Conservation (phyloP, 1,140 invertebrate genomes). For the Steinernema khuongi region DNA sequence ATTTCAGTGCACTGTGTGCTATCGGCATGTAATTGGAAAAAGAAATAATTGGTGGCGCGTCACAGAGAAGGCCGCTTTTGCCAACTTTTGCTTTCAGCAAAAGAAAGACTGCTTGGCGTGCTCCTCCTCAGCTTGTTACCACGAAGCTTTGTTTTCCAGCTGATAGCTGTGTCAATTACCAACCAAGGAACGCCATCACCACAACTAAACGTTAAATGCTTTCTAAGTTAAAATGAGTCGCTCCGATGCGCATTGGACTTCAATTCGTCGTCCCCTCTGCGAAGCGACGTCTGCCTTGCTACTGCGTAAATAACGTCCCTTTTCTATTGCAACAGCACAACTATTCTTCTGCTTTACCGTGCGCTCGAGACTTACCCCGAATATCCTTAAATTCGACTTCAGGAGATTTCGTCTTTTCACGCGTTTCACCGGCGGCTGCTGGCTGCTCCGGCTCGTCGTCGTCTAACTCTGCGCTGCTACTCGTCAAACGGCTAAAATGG, state of each 20-base stretch:
- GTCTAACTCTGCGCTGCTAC: neutral
- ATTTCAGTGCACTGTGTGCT: neutral
- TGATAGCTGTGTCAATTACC: slow-evolving; percentile 16
- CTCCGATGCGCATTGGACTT: neutral
- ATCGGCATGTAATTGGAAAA: slow-evolving; percentile 8
- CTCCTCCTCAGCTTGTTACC: neutral
- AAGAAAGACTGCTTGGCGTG: neutral
- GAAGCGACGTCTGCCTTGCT: too few relatives aligned
- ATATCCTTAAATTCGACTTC: too few relatives aligned
- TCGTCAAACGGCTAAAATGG: neutral
- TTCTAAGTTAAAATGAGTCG: slow-evolving; percentile 15
- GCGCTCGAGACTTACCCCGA: too few relatives aligned
- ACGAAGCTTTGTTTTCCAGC: slow-evolving; percentile 11
- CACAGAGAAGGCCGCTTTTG: neutral
- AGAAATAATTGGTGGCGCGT: neutral
- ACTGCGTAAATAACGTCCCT: too few relatives aligned
- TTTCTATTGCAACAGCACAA: too few relatives aligned
- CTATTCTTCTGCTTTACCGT: too few relatives aligned
- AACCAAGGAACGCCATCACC: neutral
- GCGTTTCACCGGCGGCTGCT: neutral
- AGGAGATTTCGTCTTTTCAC: neutral
- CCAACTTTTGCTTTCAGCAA: neutral
- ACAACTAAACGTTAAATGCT: slow-evolving; percentile 13
- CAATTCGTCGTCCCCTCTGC: too few relatives aligned
- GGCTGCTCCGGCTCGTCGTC: neutral